phyloP scores from a whole-genome alignment of 1,140 invertebrate species.

The Apis mellifera region DNA sequence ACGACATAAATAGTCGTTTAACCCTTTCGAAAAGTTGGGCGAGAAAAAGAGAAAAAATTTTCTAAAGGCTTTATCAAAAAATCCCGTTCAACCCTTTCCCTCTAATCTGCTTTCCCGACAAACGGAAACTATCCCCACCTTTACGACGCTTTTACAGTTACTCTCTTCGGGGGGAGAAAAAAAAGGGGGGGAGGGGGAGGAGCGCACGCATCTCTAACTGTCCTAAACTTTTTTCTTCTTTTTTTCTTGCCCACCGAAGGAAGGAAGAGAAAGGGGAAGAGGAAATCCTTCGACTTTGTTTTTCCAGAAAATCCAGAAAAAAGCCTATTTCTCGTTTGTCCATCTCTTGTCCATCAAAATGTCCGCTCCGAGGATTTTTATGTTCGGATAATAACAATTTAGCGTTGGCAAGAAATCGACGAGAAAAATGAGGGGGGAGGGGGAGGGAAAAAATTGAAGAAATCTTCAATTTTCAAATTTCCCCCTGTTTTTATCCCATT shows the following conservation, averaged over 20 bases:
- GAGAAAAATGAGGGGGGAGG: not conserved
- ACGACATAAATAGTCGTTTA: conserved; percentile 38
- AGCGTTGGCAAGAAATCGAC: not conserved
- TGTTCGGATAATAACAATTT: not conserved
- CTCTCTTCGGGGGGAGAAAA: not conserved
- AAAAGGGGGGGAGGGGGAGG: not conserved
- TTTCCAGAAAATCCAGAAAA: not conserved
- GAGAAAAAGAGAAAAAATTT: conserved; percentile 34
- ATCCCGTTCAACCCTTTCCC: conserved; percentile 53
- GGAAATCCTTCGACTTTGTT: conserved; percentile 15
- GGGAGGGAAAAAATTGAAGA: no score
- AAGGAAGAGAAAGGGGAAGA: no score
- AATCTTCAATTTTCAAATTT: no score
- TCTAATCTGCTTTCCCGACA: conserved; percentile 47
- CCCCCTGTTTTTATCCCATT: not conserved
- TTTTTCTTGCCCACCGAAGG: not conserved
- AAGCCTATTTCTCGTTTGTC: not conserved
- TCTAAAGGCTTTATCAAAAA: conserved; percentile 60
- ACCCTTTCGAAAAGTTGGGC: conserved; percentile 9
- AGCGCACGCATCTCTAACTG: conserved; percentile 32
- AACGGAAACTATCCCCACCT: conserved; percentile 10
- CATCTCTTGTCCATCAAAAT: not conserved
- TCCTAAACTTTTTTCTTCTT: not conserved
- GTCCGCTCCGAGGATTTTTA: not conserved
- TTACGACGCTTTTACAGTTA: conserved; percentile 66